These are phyloP conservation scores for Myotis myotis DNA, from an alignment of 2,797 vertebrate genomes.

Conservation along the genomic window DNA sequence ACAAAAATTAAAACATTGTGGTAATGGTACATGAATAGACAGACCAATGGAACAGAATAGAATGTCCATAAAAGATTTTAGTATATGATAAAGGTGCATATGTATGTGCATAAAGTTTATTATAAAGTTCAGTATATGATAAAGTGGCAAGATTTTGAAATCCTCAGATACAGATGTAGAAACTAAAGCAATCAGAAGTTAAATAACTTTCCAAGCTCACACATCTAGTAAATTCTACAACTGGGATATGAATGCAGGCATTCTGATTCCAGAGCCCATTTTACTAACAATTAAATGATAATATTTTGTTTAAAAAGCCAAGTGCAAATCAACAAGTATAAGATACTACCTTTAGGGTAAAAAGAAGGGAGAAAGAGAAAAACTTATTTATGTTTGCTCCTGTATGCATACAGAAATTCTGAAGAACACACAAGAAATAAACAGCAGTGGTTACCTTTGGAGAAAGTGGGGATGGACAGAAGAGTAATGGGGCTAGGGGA, in stretches of 20 bases:
- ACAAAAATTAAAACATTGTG: background rate
- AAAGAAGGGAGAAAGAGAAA: background rate
- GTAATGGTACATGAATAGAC: background rate
- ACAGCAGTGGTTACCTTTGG: background rate
- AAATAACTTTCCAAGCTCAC: background rate
- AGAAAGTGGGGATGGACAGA: background rate
- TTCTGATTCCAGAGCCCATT: background rate
- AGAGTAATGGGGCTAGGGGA: background rate
- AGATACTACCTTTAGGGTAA: background rate
- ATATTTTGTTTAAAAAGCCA: background rate
- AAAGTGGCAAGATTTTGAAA: slow-evolving; percentile 37
- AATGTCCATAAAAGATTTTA: background rate
- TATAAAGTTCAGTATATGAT: background rate
- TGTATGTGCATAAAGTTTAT: background rate
- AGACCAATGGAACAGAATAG: background rate
- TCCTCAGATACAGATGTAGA: background rate
- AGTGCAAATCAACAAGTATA: background rate
- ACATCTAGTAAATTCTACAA: background rate
- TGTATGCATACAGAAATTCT: background rate
- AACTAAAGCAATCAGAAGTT: background rate
- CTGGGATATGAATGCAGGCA: background rate
- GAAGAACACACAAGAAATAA: slow-evolving; percentile 24
- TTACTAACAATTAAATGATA: background rate
- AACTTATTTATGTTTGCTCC: background rate
- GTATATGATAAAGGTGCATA: background rate